Base-by-base conservation (phyloP, 2,113 vertebrate genomes). In the Poeciliopsis retropinna region DNA sequence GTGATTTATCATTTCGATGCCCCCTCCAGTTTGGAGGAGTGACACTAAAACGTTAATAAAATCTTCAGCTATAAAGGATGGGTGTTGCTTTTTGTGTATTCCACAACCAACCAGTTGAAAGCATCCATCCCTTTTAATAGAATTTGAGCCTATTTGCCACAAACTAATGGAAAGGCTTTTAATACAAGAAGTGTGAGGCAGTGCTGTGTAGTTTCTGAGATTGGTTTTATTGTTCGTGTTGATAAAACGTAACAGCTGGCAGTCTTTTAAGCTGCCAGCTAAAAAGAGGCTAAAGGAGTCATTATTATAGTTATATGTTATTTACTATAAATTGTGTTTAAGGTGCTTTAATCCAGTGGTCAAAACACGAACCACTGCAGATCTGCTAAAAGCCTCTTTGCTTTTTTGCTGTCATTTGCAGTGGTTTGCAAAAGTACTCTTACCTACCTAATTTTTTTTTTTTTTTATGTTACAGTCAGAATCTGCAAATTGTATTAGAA, bases 1-100 rank as follows among this genome's bases (percentile, higher is more conserved):
- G 19, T 61, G 70, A 78, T 63, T 68, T 17, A 54, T 77, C 11
- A 25, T 69, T 69, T 70, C 44, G 71, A 37, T 70, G 72, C 17
- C 22, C 51, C 61, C 19, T 28, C 39, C 51, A 37, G 60, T 81
- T 72, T 69, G 39, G 3, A 60, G 44, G 47, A 68, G 17, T 0
- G 51, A 63, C 32, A 67, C 13, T 71, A 67, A 81, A 79, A 64
- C 60, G 66, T 41, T 15, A 34, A 60, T 60, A 41, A 76, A 79
- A 81, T 66, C 69, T 68, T 60, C 57, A 57, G 32, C 37, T 51
- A 41, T 47, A 57, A n/a, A 70, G 31, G 47, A 27, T 25, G 1
- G 22, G 13, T 69, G 31, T 8, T 71, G 7, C 25, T 62, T 62
- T 60, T 65, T 28, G 13, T n/a, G 14, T 61, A 25, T 60, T 66